These are phyloP conservation scores for Muscicapa striata DNA, from an alignment of 2,797 vertebrate species.

Conservation along the genomic window DNA sequence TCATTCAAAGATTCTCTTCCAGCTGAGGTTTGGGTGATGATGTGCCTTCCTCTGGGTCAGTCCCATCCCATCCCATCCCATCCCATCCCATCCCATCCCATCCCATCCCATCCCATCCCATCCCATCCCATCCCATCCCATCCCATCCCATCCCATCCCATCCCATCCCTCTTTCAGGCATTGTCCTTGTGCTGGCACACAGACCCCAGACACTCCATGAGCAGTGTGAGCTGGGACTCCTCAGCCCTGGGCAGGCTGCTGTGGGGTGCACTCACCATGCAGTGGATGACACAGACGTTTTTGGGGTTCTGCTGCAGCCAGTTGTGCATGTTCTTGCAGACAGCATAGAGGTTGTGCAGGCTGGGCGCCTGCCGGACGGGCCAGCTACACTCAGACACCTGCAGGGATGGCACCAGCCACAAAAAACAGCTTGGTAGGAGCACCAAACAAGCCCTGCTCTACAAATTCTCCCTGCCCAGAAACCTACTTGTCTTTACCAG, in stretches of 20 bases:
- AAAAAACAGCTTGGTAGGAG: neutral
- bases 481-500: rapidly evolving
- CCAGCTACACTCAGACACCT: slow-evolving; percentile 99
- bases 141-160: neutral
- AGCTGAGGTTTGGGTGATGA: too few species aligned
- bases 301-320: slow-evolving; percentile 99
- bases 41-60: too few species aligned
- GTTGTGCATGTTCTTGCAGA: slow-evolving; percentile 99
- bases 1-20: too few species aligned
- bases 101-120: neutral
- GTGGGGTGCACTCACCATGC: slow-evolving; percentile 87
- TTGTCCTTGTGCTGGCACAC: neutral
- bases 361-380: slow-evolving; percentile 93
- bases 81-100: neutral
- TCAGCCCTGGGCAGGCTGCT: neutral
- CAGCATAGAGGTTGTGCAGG: slow-evolving; percentile 97
- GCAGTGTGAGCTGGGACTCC: rapidly evolving
- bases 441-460: neutral
- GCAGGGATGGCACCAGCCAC: neutral
- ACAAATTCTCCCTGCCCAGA: neutral
- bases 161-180: neutral
- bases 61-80: neutral
- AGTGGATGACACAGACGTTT: slow-evolving; percentile 98
- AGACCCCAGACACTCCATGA: neutral
- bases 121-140: neutral